Evolutionary conservation across 2,888 invertebrate species (phyloP).

Genomic region (Andrena minutula): DNA sequence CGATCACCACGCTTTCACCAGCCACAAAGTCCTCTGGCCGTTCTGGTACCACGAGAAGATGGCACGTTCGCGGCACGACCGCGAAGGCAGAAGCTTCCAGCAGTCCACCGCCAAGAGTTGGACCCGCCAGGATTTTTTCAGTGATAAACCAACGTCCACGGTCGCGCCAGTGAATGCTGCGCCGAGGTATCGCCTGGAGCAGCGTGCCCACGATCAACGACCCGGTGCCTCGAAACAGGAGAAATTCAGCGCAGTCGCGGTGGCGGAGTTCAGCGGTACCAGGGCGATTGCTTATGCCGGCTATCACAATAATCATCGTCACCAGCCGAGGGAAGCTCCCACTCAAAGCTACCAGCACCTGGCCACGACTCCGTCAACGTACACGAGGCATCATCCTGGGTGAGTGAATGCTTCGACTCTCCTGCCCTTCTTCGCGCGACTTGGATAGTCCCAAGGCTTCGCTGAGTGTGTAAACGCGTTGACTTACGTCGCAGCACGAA

Average conservation of each 20-base stretch:
- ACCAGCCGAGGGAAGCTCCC: slow-evolving; percentile 63
- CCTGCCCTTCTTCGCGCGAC: background rate
- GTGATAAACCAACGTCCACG: slow-evolving; percentile 11
- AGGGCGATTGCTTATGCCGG: slow-evolving; percentile 74
- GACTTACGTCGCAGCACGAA: too few species aligned
- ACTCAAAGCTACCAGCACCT: slow-evolving; percentile 65
- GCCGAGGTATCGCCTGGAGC: slow-evolving; percentile 61
- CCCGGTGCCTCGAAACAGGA: slow-evolving; percentile 51
- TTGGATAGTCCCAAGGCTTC: background rate
- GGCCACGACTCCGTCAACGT: slow-evolving; percentile 70
- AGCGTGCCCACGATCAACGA: slow-evolving; percentile 57
- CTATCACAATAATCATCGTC: slow-evolving; percentile 74
- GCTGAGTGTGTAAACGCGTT: background rate
- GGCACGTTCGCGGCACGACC: slow-evolving; percentile 47
- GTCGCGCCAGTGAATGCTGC: background rate
- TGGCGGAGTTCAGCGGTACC: slow-evolving; percentile 72
- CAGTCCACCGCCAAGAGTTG: slow-evolving; percentile 38
- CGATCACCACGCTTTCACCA: slow-evolving; percentile 32
- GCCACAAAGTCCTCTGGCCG: slow-evolving; percentile 60
- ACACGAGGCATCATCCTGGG: slow-evolving; percentile 81
- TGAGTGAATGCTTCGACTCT: slow-evolving; percentile 64
- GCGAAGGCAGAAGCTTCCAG: slow-evolving; percentile 20
- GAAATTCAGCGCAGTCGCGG: slow-evolving; percentile 73
- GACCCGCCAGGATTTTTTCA: slow-evolving; percentile 17
- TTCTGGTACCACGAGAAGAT: slow-evolving; percentile 64